Percentiles rank a stretch among this genome's conserved stretches.
phyloP scores from a whole-genome alignment of 2,888 invertebrate species.

The Cabera pusaria region DNA sequence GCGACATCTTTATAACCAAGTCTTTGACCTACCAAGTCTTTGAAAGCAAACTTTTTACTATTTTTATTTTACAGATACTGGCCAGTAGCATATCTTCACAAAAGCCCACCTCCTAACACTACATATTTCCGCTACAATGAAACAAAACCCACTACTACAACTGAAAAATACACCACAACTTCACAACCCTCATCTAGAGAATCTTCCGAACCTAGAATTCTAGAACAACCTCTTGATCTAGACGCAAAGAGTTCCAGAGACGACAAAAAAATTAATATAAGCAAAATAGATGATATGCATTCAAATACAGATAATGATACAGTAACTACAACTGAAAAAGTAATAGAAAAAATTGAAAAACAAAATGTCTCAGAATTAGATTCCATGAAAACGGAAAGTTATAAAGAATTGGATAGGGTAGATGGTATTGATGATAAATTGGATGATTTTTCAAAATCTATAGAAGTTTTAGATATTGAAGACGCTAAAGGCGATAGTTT shows the following conservation, averaged over 20 bases:
- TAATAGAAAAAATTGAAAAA: conserved; percentile 34
- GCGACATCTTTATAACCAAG: too few species aligned
- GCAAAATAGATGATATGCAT: conserved; percentile 42
- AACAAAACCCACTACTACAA: conserved; percentile 40
- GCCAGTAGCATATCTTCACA: conserved; percentile 93
- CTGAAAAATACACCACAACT: conserved; percentile 25
- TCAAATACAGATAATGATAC: conserved; percentile 35
- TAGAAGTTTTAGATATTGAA: conserved; percentile 74
- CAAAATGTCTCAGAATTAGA: conserved; percentile 51
- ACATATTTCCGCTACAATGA: conserved; percentile 79
- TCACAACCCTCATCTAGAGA: conserved; percentile 26
- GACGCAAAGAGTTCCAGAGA: conserved; percentile 40
- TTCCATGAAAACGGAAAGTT: conserved; percentile 42
- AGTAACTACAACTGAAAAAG: conserved; percentile 28
- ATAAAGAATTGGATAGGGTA: conserved; percentile 48
- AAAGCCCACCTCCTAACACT: conserved; percentile 90
- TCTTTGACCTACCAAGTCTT: too few species aligned
- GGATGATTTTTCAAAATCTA: conserved; percentile 64
- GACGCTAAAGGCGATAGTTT: conserved; percentile 64
- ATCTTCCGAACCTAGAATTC: conserved; percentile 23
- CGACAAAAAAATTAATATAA: conserved; percentile 60
- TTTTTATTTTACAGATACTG: conserved; percentile 81
- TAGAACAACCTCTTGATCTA: conserved; percentile 19
- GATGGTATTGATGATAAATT: conserved; percentile 74
- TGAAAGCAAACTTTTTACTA: too few species aligned